Conservation (phyloP, 2,113 vertebrate species). For the Macheiramphus alcinus region DNA sequence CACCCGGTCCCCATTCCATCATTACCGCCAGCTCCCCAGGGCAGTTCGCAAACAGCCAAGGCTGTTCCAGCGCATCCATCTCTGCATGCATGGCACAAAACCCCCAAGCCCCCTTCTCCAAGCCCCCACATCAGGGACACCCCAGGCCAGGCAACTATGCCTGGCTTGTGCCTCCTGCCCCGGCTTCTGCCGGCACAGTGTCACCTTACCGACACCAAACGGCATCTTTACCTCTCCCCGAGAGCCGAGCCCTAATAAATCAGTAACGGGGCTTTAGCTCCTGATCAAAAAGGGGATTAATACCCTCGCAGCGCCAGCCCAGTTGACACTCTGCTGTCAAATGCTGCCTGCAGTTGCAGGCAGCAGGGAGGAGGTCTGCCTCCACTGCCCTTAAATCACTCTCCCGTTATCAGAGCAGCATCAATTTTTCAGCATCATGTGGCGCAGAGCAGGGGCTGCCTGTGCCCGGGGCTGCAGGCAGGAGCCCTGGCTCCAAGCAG, state of each 20-base stretch:
- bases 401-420: not conserved
- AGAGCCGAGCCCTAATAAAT: not conserved
- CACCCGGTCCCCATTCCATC: not conserved
- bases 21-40: not conserved
- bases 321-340: not conserved
- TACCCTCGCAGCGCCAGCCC: not conserved
- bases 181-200: too few species aligned
- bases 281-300: not conserved
- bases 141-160: too few species aligned
- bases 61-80: not conserved
- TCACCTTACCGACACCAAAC: not conserved
- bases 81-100: fast-evolving
- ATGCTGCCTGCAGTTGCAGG: not conserved
- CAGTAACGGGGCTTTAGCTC: not conserved
- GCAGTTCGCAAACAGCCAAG: not conserved
- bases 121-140: not conserved
- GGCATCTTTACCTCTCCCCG: not conserved
- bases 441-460: not conserved
- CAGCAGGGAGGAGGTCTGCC: not conserved
- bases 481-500: not conserved
- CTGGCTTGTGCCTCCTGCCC: too few species aligned
- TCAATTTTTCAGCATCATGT: not conserved
- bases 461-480: too few species aligned
- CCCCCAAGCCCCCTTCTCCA: not conserved
- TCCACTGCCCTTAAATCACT: not conserved